Conservation (phyloP, 2,797 vertebrate species). For the Oophaga sylvatica region DNA sequence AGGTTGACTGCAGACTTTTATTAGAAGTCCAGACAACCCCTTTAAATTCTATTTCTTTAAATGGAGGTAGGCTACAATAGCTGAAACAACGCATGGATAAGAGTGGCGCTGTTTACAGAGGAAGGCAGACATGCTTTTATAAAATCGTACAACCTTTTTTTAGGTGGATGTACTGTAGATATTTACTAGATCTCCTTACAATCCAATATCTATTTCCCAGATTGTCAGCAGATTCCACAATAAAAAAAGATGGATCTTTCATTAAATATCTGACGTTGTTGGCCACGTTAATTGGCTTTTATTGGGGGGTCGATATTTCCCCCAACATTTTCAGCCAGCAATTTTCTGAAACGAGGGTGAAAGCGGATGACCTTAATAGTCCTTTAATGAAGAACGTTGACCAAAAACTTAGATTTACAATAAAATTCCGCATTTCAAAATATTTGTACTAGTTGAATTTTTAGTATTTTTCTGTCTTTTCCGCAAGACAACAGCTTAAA, state of each 20-base stretch:
- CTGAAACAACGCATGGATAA: no score
- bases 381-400: neutral
- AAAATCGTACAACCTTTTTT: neutral
- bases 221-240: neutral
- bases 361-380: neutral
- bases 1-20: no score
- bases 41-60: neutral
- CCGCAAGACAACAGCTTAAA: neutral
- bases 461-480: neutral
- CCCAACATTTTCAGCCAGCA: neutral
- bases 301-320: neutral
- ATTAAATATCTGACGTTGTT: neutral
- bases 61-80: neutral
- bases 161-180: neutral
- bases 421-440: slow-evolving; percentile 5
- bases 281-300: neutral
- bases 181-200: neutral
- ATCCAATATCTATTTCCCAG: neutral
- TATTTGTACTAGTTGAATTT: neutral
- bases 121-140: neutral
- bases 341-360: neutral
- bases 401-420: neutral
- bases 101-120: neutral
- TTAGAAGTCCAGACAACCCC: no score
- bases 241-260: neutral